Percentiles rank a stretch among this genome's conserved stretches.
Evolutionary conservation across 2,888 invertebrate species (phyloP).

Genomic region (Lasioglossum calceatum): DNA sequence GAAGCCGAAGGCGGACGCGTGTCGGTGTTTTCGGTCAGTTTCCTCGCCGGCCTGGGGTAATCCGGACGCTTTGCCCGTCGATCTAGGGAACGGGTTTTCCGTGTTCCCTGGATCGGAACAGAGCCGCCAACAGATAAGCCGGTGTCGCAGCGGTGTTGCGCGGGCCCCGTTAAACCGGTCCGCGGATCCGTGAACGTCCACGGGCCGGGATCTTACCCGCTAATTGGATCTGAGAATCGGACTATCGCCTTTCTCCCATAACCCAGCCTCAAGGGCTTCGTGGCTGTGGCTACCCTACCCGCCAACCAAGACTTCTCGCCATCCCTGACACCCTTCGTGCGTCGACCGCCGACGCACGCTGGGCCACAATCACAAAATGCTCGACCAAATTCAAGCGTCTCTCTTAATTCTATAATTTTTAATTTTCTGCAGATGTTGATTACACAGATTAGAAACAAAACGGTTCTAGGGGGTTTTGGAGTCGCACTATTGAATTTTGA

Average conservation of each 20-base stretch:
- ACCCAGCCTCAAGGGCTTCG: slow-evolving; percentile 51
- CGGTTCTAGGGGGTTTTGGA: no score
- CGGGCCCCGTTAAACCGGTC: slow-evolving; percentile 21
- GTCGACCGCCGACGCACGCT: not conserved
- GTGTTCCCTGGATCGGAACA: slow-evolving; percentile 48
- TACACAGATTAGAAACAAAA: no score
- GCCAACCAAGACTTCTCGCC: not conserved
- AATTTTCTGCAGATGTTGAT: no score
- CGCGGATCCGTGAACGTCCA: slow-evolving; percentile 26
- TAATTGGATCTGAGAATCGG: slow-evolving; percentile 55
- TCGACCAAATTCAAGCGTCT: not conserved
- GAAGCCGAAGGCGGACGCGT: slow-evolving; percentile 66
- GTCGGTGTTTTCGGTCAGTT: slow-evolving; percentile 70
- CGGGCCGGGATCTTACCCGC: slow-evolving; percentile 15
- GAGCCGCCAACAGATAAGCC: slow-evolving; percentile 55
- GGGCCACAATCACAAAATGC: not conserved
- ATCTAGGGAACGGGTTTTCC: slow-evolving; percentile 50
- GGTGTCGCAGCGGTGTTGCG: slow-evolving; percentile 28
- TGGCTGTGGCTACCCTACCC: not conserved
- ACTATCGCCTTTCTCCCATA: slow-evolving; percentile 39
- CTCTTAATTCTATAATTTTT: not conserved
- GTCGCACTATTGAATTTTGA: no score
- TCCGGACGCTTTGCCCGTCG: slow-evolving; percentile 54
- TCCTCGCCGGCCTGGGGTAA: slow-evolving; percentile 55
- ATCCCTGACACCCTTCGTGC: not conserved